Evolutionary conservation across 1,140 invertebrate genomes (phyloP).

Genomic region (Drosophila tristis): DNA sequence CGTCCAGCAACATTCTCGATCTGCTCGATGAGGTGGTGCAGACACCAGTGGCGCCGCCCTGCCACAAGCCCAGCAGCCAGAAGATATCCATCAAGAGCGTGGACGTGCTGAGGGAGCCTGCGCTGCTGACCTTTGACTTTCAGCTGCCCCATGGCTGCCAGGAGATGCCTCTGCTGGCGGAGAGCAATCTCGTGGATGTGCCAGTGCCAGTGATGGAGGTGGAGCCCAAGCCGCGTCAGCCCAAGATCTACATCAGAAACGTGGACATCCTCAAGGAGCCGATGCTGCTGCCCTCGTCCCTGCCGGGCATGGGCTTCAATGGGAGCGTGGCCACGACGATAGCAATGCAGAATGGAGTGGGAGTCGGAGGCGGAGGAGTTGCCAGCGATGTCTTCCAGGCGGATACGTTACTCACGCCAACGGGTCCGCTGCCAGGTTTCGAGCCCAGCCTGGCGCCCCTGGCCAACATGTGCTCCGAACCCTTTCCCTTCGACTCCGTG

Average conservation of each 20-base stretch:
- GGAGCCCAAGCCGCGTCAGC: constrained; percentile 59
- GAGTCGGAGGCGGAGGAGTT: constrained; percentile 10
- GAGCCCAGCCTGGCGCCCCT: constrained; percentile 58
- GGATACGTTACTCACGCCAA: constrained; percentile 55
- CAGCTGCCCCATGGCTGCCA: constrained; percentile 33
- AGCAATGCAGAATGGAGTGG: neutral
- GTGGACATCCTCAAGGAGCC: constrained; percentile 79
- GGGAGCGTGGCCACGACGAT: neutral
- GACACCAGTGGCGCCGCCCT: constrained; percentile 6
- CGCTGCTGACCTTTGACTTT: constrained; percentile 67
- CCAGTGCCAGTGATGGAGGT: constrained; percentile 9
- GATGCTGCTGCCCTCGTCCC: constrained; percentile 55
- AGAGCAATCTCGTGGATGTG: constrained; percentile 33
- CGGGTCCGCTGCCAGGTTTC: constrained; percentile 56
- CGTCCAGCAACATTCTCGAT: constrained; percentile 51
- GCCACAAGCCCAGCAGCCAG: constrained; percentile 54
- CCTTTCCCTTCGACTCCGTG: constrained; percentile 62
- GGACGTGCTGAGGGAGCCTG: constrained; percentile 74
- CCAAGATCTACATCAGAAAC: constrained; percentile 81
- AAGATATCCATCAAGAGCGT: constrained; percentile 83
- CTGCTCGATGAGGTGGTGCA: constrained; percentile 57
- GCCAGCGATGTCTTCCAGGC: constrained; percentile 44
- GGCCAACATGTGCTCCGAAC: constrained; percentile 60
- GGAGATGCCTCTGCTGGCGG: constrained; percentile 14
- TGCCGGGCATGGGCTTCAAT: constrained; percentile 61